These are phyloP conservation scores for Synanthedon vespiformis DNA, from an alignment of 2,888 invertebrate species.

Conservation along the genomic window DNA sequence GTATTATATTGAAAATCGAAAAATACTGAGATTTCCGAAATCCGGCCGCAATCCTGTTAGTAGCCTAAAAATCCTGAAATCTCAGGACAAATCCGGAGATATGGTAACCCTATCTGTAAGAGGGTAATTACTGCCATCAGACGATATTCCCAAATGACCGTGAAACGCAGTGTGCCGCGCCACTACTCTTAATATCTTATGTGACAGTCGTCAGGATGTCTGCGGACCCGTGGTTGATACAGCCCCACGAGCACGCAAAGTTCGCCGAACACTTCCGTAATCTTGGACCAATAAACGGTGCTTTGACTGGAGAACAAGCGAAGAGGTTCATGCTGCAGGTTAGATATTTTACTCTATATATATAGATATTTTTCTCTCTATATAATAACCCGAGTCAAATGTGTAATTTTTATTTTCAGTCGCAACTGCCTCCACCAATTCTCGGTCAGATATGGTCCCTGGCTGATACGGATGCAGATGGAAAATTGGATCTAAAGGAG, in stretches of 20 bases:
- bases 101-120: no score
- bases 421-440: constrained; percentile 88
- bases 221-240: constrained; percentile 88
- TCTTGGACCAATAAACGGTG: constrained; percentile 87
- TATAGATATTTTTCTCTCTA: no score
- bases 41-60: no score
- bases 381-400: no score
- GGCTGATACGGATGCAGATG: constrained; percentile 96
- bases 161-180: no score
- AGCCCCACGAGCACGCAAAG: constrained; percentile 86
- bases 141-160: no score
- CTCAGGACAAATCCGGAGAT: no score
- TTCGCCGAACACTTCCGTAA: constrained; percentile 93
- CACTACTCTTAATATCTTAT: not conserved
- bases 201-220: constrained; percentile 26
- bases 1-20: no score
- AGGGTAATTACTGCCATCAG: no score
- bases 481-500: constrained; percentile 95
- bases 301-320: constrained; percentile 92
- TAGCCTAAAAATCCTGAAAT: no score
- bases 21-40: no score
- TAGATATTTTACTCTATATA: no score
- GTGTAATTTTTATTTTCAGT: constrained; percentile 64
- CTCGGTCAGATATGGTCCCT: constrained; percentile 97
- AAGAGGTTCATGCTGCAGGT: constrained; percentile 90